phyloP scores from a whole-genome alignment of 2,113 vertebrate species.

The Lipotes vexillifer region DNA sequence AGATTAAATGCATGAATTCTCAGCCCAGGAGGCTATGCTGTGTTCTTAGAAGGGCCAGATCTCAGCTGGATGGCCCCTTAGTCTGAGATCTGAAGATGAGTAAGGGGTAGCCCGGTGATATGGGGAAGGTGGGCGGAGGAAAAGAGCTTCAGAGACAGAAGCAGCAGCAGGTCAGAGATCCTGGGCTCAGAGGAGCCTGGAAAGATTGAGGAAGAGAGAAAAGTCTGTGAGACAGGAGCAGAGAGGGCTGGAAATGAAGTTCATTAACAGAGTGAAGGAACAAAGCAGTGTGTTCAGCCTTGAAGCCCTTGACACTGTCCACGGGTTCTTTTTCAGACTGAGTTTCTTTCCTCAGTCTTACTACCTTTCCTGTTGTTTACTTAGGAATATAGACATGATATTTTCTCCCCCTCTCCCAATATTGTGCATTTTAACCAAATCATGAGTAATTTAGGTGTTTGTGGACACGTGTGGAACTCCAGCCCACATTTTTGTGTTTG shows the following conservation, averaged over 20 bases:
- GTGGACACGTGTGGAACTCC: not conserved
- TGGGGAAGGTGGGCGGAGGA: not conserved
- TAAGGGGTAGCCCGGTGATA: not conserved
- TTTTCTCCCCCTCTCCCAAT: not conserved
- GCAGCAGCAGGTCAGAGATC: not conserved
- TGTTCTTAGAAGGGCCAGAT: not conserved
- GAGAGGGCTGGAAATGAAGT: not conserved
- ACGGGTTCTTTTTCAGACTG: not conserved
- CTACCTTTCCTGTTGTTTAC: not conserved
- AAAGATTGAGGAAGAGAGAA: not conserved
- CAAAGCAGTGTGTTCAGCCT: not conserved
- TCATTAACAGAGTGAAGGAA: not conserved
- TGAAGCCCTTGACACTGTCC: not conserved
- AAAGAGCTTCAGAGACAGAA: not conserved
- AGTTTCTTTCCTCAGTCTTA: not conserved
- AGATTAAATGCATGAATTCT: not conserved
- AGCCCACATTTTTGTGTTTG: not conserved
- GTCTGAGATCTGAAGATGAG: not conserved
- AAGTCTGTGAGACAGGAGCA: not conserved
- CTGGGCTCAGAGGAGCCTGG: not conserved
- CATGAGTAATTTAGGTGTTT: not conserved
- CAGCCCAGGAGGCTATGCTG: not conserved
- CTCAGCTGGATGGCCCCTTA: not conserved
- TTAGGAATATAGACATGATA: not conserved
- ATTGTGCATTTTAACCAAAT: not conserved